Conservation (phyloP, 2,113 vertebrate genomes). For the Cygnus buccinator region DNA sequence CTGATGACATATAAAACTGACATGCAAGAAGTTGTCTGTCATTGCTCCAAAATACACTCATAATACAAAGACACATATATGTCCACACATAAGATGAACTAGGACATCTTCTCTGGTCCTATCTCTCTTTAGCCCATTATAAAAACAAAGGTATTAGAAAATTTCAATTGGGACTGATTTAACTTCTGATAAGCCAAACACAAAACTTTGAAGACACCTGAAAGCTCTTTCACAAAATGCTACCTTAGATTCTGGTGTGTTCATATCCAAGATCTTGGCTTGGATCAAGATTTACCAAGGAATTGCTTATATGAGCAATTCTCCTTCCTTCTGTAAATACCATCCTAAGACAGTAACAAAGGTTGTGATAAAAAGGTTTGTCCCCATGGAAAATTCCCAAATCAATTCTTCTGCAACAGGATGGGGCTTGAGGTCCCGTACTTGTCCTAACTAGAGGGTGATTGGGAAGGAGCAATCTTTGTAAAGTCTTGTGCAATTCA, state of each 20-base stretch:
- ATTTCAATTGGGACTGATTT: not conserved
- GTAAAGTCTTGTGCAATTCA: not conserved
- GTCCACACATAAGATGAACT: not conserved
- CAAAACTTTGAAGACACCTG: not conserved
- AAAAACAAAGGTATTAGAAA: not conserved
- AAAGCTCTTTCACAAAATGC: not conserved
- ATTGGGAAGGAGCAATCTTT: not conserved
- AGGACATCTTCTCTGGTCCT: not conserved
- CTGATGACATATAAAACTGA: not conserved
- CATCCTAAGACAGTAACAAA: not conserved
- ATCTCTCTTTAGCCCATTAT: not conserved
- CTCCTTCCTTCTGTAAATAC: conserved; percentile 10
- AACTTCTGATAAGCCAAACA: not conserved
- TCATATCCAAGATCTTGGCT: not conserved
- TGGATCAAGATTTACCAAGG: conserved; percentile 30
- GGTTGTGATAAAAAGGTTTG: not conserved
- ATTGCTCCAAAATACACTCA: not conserved
- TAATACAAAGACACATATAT: not conserved
- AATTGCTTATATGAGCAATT: conserved; percentile 4
- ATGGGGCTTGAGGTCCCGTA: not conserved
- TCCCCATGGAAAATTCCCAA: not conserved
- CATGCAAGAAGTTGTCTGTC: not conserved
- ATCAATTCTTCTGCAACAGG: not conserved
- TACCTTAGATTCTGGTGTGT: not conserved
- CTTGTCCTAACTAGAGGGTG: not conserved